phyloP scores from a whole-genome alignment of 2,888 invertebrate genomes.

The Eupithecia insigniata region DNA sequence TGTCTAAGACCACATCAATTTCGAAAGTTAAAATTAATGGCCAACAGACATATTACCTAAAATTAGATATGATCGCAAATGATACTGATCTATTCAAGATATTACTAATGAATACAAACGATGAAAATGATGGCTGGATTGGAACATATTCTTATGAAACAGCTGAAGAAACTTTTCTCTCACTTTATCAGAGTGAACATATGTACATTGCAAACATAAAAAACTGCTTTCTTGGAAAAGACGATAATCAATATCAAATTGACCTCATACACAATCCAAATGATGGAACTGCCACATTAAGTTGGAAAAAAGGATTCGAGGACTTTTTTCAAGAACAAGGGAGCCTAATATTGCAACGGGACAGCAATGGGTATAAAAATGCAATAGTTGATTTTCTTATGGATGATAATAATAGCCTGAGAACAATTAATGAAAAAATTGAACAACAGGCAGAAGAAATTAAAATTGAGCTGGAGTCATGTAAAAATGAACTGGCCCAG shows the following conservation, averaged over 20 bases:
- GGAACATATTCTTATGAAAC: slow-evolving; percentile 61
- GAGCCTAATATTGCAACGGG: slow-evolving; percentile 54
- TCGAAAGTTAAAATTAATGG: slow-evolving; percentile 55
- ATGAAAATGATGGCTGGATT: slow-evolving; percentile 56
- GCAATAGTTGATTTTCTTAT: slow-evolving; percentile 62
- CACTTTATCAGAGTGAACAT: slow-evolving; percentile 54
- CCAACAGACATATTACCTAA: slow-evolving; percentile 54
- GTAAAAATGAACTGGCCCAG: slow-evolving; percentile 61
- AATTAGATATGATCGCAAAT: slow-evolving; percentile 61
- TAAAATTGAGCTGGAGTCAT: slow-evolving; percentile 53
- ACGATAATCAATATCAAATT: slow-evolving; percentile 47
- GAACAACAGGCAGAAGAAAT: slow-evolving; percentile 47
- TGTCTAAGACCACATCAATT: slow-evolving; percentile 42
- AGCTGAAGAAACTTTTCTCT: slow-evolving; percentile 50
- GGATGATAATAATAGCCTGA: slow-evolving; percentile 58
- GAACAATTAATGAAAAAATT: slow-evolving; percentile 41
- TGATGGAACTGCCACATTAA: slow-evolving; percentile 52
- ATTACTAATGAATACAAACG: slow-evolving; percentile 55
- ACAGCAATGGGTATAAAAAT: slow-evolving; percentile 49
- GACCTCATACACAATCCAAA: slow-evolving; percentile 49
- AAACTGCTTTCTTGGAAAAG: slow-evolving; percentile 47
- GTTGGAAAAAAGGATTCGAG: slow-evolving; percentile 64
- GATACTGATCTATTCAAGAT: slow-evolving; percentile 61
- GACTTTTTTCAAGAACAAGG: slow-evolving; percentile 59
- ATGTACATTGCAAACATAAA: slow-evolving; percentile 58